Evolutionary conservation across 2,113 vertebrate species (phyloP), one percentile per base, ranked within the genome.

Genomic region (Eretmochelys imbricata): DNA sequence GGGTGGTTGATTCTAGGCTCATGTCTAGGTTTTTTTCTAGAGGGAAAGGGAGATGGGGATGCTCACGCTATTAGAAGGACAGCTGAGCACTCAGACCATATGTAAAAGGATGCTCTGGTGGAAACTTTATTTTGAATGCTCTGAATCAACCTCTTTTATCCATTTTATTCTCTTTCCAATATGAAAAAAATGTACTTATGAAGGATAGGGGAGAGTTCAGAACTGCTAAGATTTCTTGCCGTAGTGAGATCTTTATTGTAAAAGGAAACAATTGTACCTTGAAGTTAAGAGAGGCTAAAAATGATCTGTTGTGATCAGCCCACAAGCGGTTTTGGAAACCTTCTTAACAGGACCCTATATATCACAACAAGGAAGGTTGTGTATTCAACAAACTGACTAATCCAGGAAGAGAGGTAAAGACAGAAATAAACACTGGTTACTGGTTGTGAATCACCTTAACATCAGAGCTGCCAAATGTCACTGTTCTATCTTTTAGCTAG

Each of bases 141-240:
- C 59, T 80, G 53, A 87, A 82, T 94, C 95, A 96, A 93, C 48
- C 25, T 88, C 24, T 54, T 89, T 59, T 92, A 79, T 88, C 84
- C 83, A 85, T 81, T 81, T 90, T 91, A 91, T 85, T 94, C 80
- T 55, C 54, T 93, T 89, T 90, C 85, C 10, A 10, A 85, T 93
- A 91, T 86, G 55, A 82, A 94, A 89, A 91, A 83, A 96, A 84
- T 92, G 93, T 94, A 92, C 97, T 95, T 87, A 95, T 95, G 95
- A 94, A 94, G 93, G 89, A 85, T 38, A 65, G 16, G 89, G 62
- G 35, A n/a, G 62, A 19, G 16, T 17, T 35, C 7, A 89, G 69
- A 85, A 6, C 17, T 85, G 31, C 95, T 94, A 96, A 95, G 91
- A 91, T 96, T 98, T 98, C 96, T 94, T 94, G 86, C 76, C 97